These are phyloP conservation scores for Oreochromis spilurus DNA, from an alignment of 2,113 vertebrate genomes.

Conservation along the genomic window DNA sequence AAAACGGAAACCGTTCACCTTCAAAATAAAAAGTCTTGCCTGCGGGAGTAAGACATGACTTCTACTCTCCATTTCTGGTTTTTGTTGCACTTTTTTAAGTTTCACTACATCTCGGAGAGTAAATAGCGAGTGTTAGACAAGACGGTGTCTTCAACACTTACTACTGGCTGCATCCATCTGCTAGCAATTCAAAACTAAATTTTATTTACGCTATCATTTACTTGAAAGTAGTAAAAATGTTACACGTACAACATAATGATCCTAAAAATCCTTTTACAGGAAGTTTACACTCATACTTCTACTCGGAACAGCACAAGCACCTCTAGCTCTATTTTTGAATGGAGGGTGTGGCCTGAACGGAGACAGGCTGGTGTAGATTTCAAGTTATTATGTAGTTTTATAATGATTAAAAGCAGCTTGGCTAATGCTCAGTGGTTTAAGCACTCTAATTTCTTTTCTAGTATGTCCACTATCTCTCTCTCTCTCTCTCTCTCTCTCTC, in stretches of 20 bases:
- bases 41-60: not conserved
- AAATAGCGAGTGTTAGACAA: not conserved
- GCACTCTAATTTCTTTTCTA: not conserved
- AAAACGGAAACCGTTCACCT: accelerated
- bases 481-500: not conserved
- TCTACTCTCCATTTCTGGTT: not conserved
- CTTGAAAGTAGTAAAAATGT: not conserved
- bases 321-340: not conserved
- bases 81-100: not conserved
- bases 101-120: not conserved
- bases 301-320: not conserved
- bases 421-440: not conserved
- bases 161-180: not conserved
- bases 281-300: not conserved
- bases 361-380: not conserved
- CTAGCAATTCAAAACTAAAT: not conserved
- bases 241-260: not conserved
- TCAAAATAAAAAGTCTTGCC: not conserved
- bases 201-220: not conserved
- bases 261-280: not conserved
- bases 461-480: not conserved
- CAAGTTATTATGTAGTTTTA: not conserved
- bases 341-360: not conserved
- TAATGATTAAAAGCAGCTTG: not conserved
- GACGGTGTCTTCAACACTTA: not conserved